Percentiles rank a stretch among this genome's conserved stretches.
phyloP scores from a whole-genome alignment of 2,113 vertebrate genomes.

The Anarrhichthys ocellatus region DNA sequence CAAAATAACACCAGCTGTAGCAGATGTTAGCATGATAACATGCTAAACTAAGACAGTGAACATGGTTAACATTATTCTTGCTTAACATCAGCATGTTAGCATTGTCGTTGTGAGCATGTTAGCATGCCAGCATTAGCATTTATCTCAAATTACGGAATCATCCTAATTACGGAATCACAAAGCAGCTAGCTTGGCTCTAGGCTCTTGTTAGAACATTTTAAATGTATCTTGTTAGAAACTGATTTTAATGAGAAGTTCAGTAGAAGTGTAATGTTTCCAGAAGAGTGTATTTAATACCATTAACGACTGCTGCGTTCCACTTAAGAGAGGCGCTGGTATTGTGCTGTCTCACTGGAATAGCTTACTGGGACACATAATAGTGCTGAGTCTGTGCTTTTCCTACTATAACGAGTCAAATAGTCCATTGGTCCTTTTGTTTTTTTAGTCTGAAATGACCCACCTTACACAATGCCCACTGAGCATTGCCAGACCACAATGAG shows the following conservation, averaged over 20 bases:
- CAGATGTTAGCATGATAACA: too few relatives aligned
- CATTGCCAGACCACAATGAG: constrained; percentile 1
- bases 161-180: neutral
- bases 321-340: too few relatives aligned
- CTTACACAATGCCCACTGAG: neutral
- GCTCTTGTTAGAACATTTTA: neutral
- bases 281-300: neutral
- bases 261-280: neutral
- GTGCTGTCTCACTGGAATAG: too few relatives aligned
- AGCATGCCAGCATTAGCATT: neutral
- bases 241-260: neutral
- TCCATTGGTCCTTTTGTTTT: neutral
- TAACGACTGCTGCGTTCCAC: too few relatives aligned
- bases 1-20: too few relatives aligned
- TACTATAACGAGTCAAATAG: too few relatives aligned
- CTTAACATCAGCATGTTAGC: neutral
- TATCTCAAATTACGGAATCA: too few relatives aligned
- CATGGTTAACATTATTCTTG: neutral
- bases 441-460: neutral
- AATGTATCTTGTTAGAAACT: neutral
- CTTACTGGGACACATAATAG: too few relatives aligned
- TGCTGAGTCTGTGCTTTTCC: too few relatives aligned
- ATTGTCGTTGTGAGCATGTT: neutral
- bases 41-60: neutral
- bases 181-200: neutral